Percentiles rank a stretch among this genome's conserved stretches.
Evolutionary conservation across 2,888 invertebrate genomes (phyloP).

Genomic region (Lithodes maja): DNA sequence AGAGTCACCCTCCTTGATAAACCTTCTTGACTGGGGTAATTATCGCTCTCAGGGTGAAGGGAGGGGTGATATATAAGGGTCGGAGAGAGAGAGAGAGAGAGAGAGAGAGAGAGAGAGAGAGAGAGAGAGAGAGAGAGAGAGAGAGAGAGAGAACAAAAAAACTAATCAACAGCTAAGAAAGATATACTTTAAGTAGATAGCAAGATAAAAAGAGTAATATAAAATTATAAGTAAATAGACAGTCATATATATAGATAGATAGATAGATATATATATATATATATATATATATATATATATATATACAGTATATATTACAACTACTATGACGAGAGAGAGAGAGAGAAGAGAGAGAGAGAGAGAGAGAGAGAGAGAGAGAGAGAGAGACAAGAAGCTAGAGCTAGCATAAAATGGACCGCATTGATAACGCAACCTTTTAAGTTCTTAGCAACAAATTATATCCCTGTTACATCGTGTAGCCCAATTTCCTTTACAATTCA

Average conservation of each 20-base stretch:
- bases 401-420: too few relatives aligned
- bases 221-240: too few relatives aligned
- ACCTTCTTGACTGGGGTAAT: too few relatives aligned
- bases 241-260: too few relatives aligned
- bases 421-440: not conserved
- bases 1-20: too few relatives aligned
- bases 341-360: constrained; percentile 7
- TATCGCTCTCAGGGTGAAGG: not conserved
- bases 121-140: not conserved
- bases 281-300: too few relatives aligned
- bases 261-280: too few relatives aligned
- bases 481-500: not conserved
- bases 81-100: constrained; percentile 12
- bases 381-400: not conserved
- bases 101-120: not conserved
- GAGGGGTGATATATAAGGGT: not conserved
- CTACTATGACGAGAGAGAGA: not conserved
- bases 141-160: not conserved
- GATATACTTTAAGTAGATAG: too few relatives aligned
- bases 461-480: not conserved
- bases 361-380: constrained; percentile 2
- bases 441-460: not conserved
- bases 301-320: too few relatives aligned
- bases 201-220: too few relatives aligned
- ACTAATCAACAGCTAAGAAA: too few relatives aligned